Base-by-base conservation (phyloP, 1,140 invertebrate species). In the Heliconius nattereri region DNA sequence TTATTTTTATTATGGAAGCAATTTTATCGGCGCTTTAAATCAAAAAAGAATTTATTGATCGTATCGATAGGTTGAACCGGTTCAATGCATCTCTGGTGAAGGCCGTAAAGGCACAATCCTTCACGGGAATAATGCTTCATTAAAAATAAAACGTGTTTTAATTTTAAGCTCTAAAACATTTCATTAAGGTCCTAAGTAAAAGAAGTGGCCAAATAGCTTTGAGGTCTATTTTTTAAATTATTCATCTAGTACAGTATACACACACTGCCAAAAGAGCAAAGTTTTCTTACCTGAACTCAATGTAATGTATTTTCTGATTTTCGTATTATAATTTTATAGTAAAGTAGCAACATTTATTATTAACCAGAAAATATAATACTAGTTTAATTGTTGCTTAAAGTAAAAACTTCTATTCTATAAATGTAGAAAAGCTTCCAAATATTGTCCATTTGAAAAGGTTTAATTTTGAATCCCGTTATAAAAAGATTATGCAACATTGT, bases 61-160 rank as follows among this genome's bases (percentile, higher is more conserved):
- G 76, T 78, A 85, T 87, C 85, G 84, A 92, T 90, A 89, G 88
- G 89, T 89, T 83, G 81, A 88, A 90, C 87, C 89, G 88, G 89
- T 91, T 87, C 87, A 92, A 87, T 94, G 86, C 92, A 94, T 88
- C 90, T 90, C 90, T 93, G 89, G 88, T 91, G 92, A 94, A 94
- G 93, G 93, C 91, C 93, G 90, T 85, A 85, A 82, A 83, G 87
- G 89, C 90, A 90, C 87, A 90, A 87, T 89, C 89, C 84, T 88
- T 87, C 85, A 87, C 86, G 86, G 87, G 85, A 86, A 86, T 78
- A 86, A 86, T 85, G 78, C 85, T 88, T 87, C 86, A 87, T 66
- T 73, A 45, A 79, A 75, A 70, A 66, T 52, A 74, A 77, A 66
- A 77, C 16, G 11, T 52, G 57, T 73, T 77, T 79, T 37, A 35